Base-by-base conservation (phyloP, 2,113 vertebrate genomes). In the Cacatua alba region DNA sequence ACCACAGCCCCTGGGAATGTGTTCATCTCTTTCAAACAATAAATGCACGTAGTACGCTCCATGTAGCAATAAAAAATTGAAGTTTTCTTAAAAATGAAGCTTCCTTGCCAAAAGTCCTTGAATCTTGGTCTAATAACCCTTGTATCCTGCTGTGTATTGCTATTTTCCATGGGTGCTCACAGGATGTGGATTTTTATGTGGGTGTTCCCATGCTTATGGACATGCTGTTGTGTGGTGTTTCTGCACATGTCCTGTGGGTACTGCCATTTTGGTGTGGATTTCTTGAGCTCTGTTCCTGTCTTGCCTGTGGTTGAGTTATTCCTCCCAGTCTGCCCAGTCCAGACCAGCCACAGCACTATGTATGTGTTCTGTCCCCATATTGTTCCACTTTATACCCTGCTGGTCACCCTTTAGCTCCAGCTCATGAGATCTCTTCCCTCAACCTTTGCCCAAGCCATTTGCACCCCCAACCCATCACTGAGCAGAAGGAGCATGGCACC, bases 191-290 rank as follows among this genome's bases (percentile, higher is more conserved):
- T 11, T 13, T 60, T 59, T 39, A 7, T 24, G 67, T n/a, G 39
- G 11, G 17, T 60, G 57, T 67, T 76, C 57, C 12, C 39, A 14
- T 10, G 2, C 7, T 82, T 35, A 7, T 10, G 48, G 51, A 13
- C 6, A 1, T 52, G 52, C 11, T 64, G 29, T 48, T 67, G 9
- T 0, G 0, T 51, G n/a, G 5, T 46, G 25, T 3, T 41, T 16
- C 35, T 48, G 72, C 35, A 18, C 13, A 9, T 28, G 28, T 24
- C 43, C 74, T 67, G 44, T 39, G 48, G 19, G 31, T 35, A 23
- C 59, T 41, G 20, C 14, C 24, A 6, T 48, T 59, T 67, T 68
- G 29, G 7, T 3, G 20, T 37, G 80, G 59, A 29, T 77, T 92
- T 81, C 41, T 11, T 41, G 37, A 31, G 23, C 13, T 69, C 48